A percentile compares a stretch with the other conserved stretches of the same genome.
phyloP scores from a whole-genome alignment of 2,888 invertebrate species.

The Eristalis tenax region DNA sequence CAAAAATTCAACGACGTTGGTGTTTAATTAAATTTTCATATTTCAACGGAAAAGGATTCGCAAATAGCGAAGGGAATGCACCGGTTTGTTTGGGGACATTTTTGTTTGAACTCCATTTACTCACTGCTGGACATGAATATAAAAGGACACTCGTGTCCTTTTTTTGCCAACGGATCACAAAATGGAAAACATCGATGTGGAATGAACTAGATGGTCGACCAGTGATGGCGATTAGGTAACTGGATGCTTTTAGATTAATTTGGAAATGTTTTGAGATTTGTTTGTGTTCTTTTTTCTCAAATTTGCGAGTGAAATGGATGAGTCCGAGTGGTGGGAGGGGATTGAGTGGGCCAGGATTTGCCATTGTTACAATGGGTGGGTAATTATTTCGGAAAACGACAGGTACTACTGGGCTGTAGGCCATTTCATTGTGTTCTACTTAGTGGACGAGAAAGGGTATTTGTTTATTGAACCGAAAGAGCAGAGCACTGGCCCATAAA shows the following conservation, averaged over 20 bases:
- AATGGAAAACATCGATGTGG: constrained; percentile 1
- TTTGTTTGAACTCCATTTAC: background rate
- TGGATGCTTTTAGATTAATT: constrained; percentile 30
- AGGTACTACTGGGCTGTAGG: too few relatives aligned
- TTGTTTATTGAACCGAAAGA: too few relatives aligned
- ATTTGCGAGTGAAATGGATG: background rate
- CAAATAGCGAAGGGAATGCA: background rate
- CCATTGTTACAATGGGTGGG: background rate
- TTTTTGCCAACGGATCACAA: background rate
- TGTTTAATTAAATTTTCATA: constrained; percentile 63
- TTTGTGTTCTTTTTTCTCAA: background rate
- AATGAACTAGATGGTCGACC: background rate
- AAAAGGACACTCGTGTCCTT: background rate
- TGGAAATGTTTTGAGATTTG: background rate
- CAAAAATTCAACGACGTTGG: background rate
- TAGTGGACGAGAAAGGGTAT: background rate
- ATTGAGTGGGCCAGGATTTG: background rate
- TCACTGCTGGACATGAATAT: background rate
- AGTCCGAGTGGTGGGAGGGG: background rate
- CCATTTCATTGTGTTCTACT: background rate
- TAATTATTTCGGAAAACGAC: background rate
- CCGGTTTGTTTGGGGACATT: background rate
- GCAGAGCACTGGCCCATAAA: too few relatives aligned
- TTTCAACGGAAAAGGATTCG: constrained; percentile 15
- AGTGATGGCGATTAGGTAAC: constrained; percentile 16